Evolutionary conservation across 2,888 invertebrate species (phyloP), one percentile per base, ranked within the genome.

Genomic region (Minunthozetes semirufus): DNA sequence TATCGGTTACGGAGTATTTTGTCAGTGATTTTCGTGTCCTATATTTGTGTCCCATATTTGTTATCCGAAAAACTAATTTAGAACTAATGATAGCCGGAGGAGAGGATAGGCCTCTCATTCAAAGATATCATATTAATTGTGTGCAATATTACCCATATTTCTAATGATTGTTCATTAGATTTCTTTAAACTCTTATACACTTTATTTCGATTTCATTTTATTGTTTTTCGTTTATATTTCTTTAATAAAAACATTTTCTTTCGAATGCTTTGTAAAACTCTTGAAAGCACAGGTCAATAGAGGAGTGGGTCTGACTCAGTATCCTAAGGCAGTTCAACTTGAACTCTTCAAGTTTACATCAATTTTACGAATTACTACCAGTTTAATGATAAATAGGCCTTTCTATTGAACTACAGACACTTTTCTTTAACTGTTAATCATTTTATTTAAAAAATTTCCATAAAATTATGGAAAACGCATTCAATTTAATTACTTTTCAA

Each of bases 11-110:
- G 59, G 11, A 13, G 9, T 59, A 27, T 59, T 5, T n/a, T 4
- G 13, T 8, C 13, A n/a, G 27, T 27, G 59, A 48, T 3, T 48
- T 29, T 13, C 4, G 4, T 59, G 59, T 25, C 59, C 59, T 59
- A 59, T 59, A 59, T 59, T 13, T 27, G 59, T 59, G 59, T 59
- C 59, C 59, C 59, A 59, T 59, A 59, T 59, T 59, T 59, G 27
- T 29, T 59, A 59, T 15, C 29, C 25, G 15, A 48, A 5, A 29
- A 59, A 27, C 53, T 48, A 48, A 48, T 48, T 48, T 48, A 11
- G 17, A 48, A 48, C 46, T 48, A 48, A 48, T 48, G 19, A 53
- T 53, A 53, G 53, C 53, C 53, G 8, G 53, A 53, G 53, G 53
- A 53, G 19, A 53, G 19, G 8, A 3, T 33, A n/a, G n/a, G n/a